Base-by-base conservation (phyloP, 2,113 vertebrate genomes). In the Potamarius usumacintae region DNA sequence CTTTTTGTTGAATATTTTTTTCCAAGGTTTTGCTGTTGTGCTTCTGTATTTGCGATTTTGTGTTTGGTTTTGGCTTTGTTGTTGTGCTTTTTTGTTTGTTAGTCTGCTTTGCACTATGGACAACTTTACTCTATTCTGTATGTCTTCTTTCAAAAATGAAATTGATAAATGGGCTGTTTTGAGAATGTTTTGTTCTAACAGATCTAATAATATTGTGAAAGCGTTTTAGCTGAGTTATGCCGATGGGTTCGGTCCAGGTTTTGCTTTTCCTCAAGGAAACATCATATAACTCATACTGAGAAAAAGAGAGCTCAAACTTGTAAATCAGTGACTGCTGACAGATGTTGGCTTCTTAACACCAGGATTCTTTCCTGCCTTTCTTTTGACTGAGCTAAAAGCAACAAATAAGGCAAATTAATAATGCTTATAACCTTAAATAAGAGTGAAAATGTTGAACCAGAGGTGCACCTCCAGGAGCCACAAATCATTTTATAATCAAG, bases 261-360 rank as follows among this genome's bases (percentile, higher is more conserved):
- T 87, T 90, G 81, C 42, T 86, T 84, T 82, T 55, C 87, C 76
- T 52, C 11, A 80, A 85, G 82, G 87, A 71, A 57, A 27, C 42
- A 15, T 12, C 55, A 15, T 2, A 81, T 81, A 79, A 81, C 77
- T 57, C 77, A 87, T 17, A 82, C 12, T 25, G 58, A 42, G 30
- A 48, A 62, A 82, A n/a, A 60, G 27, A 27, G 55, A 30, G 57
- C 22, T 81, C 34, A 0, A 65, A 84, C 11, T 83, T 50, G 18
- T 81, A 57, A 69, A 84, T 78, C n/a, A 57, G 12, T 79, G 62
- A 84, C 55, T 69, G 82, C 12, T 84, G 62, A 84, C n/a, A 88
- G 22, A 74, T 63, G 69, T 65, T 74, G 82, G 69, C 60, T 42
- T 67, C 48, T 48, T 62, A 69, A 76, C 83, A 65, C 60, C 69